These are phyloP conservation scores for Centroberyx gerrardi DNA, from an alignment of 2,797 vertebrate species.

Conservation along the genomic window DNA sequence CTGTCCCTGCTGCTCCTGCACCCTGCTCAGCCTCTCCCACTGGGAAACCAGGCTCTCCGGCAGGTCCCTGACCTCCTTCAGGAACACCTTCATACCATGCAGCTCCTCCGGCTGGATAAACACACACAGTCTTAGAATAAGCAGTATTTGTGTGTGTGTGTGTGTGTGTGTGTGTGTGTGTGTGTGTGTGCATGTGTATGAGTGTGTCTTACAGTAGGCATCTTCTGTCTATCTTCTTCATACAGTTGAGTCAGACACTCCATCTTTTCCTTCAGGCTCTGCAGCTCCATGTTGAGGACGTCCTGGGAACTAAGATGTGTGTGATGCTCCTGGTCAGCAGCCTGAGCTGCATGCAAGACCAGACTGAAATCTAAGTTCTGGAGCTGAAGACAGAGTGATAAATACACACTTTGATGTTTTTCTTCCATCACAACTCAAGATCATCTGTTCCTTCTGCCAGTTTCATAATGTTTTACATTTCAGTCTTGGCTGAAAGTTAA, in stretches of 20 bases:
- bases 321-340: neutral
- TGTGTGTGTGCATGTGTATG: neutral
- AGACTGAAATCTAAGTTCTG: constrained; percentile 34
- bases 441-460: neutral
- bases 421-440: neutral
- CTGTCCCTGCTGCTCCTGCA: constrained; percentile 58
- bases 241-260: constrained; percentile 38
- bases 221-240: constrained; percentile 40
- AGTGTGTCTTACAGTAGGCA: constrained; percentile 42
- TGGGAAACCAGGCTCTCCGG: constrained; percentile 59
- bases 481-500: neutral
- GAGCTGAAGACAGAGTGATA: constrained; percentile 38
- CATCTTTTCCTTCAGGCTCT: constrained; percentile 68
- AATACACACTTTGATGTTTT: too few species aligned
- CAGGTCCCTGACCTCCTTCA: constrained; percentile 70
- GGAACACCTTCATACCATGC: constrained; percentile 55
- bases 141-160: too few species aligned
- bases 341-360: neutral
- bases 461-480: neutral
- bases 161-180: neutral
- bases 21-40: constrained; percentile 46
- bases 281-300: constrained; percentile 55
- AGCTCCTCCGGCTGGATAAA: constrained; percentile 46
- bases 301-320: neutral
- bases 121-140: neutral